Evolutionary conservation across 2,113 vertebrate species (phyloP).

Genomic region (Pogonocichla stellata): DNA sequence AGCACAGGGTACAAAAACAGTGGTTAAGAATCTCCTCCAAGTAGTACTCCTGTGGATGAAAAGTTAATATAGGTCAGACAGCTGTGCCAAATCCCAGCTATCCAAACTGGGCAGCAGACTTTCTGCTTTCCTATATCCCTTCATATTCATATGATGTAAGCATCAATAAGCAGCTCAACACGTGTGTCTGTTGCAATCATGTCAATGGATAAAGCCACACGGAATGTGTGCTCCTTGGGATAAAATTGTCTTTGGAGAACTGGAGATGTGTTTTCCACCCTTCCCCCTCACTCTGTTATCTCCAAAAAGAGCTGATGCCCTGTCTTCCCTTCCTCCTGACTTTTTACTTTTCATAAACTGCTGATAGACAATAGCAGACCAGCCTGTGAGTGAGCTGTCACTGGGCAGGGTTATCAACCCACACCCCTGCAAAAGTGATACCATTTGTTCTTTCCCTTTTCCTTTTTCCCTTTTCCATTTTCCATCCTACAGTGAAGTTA

Average conservation of each 20-base stretch:
- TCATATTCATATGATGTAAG: not conserved
- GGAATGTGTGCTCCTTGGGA: not conserved
- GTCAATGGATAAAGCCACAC: not conserved
- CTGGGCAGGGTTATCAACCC: not conserved
- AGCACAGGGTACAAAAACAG: not conserved
- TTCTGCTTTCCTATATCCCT: not conserved
- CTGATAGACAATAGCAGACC: not conserved
- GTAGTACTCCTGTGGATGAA: not conserved
- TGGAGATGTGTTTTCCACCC: not conserved
- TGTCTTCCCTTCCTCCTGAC: not conserved
- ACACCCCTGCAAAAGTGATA: not conserved
- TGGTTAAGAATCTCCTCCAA: slow-evolving; percentile 24
- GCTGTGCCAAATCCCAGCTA: not conserved
- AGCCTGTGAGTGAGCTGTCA: not conserved
- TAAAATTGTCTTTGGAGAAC: not conserved
- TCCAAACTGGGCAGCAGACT: not conserved
- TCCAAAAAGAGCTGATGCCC: not conserved
- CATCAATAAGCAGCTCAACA: not conserved
- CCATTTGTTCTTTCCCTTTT: not conserved
- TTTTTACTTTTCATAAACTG: not conserved
- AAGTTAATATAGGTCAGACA: slow-evolving; percentile 4
- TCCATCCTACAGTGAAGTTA: not conserved
- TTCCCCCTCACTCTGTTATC: not conserved
- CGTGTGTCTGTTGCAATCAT: not conserved
- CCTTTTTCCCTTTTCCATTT: not conserved